A percentile compares a stretch with the other conserved stretches of the same genome.
Conservation (phyloP, 1,140 invertebrate genomes). For the Euura lappo region DNA sequence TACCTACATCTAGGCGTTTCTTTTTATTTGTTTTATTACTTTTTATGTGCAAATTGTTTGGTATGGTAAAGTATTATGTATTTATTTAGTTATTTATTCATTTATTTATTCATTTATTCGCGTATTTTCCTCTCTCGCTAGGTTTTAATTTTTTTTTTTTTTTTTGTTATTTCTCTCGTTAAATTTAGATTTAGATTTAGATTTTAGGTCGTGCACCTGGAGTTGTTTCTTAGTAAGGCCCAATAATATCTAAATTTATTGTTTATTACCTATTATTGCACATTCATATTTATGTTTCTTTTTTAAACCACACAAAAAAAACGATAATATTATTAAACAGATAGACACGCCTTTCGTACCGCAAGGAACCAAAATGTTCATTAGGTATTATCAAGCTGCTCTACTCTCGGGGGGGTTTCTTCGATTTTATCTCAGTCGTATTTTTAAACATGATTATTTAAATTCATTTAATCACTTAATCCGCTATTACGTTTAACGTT, state of each 20-base stretch:
- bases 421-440: too few relatives aligned
- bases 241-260: slow-evolving; percentile 29
- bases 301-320: too few relatives aligned
- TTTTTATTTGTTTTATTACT: neutral
- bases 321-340: neutral
- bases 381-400: slow-evolving; percentile 2
- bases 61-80: neutral
- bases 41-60: neutral
- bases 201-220: slow-evolving; percentile 9
- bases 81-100: neutral
- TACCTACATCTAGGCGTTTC: too few relatives aligned
- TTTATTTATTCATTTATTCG: neutral
- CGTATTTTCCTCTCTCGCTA: neutral
- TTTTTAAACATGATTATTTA: too few relatives aligned
- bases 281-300: neutral
- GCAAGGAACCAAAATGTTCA: slow-evolving; percentile 26
- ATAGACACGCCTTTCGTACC: slow-evolving; percentile 18
- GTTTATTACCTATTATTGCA: slow-evolving; percentile 26
- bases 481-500: too few relatives aligned
- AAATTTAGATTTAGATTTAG: slow-evolving; percentile 2
- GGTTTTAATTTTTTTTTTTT: neutral
- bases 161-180: neutral
- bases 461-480: too few relatives aligned
- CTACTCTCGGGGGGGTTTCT: neutral
- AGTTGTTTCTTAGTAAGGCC: slow-evolving; percentile 27